Percentiles rank a stretch among this genome's conserved stretches.
Conservation (phyloP, 2,888 invertebrate species). For the Hyles lineata region DNA sequence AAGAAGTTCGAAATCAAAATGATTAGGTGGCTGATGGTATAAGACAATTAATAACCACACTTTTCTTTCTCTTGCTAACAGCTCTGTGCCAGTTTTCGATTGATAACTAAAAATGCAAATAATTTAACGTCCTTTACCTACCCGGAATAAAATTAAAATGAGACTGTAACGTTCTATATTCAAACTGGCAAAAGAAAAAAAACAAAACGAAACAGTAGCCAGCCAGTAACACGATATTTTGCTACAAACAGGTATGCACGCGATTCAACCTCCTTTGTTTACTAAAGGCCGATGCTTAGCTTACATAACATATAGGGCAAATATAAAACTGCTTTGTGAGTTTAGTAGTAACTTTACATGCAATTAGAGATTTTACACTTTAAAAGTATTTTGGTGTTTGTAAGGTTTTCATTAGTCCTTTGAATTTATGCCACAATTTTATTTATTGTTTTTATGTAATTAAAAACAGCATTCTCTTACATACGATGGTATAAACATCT, state of each 20-base stretch:
- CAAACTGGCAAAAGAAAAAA: not conserved
- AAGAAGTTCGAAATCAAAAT: too few species aligned
- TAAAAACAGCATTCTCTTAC: too few species aligned
- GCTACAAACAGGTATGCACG: conserved; percentile 3
- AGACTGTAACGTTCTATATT: not conserved
- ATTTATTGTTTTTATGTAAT: too few species aligned
- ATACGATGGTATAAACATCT: too few species aligned
- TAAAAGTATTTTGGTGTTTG: not conserved
- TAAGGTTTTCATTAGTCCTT: too few species aligned
- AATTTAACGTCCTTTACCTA: too few species aligned
- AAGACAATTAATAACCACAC: too few species aligned
- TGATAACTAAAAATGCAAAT: too few species aligned
- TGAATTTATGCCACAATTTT: too few species aligned
- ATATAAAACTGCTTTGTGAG: not conserved
- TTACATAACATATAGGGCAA: not conserved
- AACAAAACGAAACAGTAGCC: not conserved
- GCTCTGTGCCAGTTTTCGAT: too few species aligned
- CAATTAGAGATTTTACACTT: not conserved
- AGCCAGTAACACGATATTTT: not conserved
- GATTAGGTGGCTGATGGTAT: too few species aligned
- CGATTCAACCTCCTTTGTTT: conserved; percentile 11
- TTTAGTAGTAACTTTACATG: not conserved
- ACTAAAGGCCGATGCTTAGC: not conserved
- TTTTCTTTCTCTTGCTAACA: too few species aligned
- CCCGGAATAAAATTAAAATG: not conserved